A percentile compares a stretch with the other conserved stretches of the same genome.
Conservation (phyloP, 2,888 invertebrate genomes). For the Chrysodeixis includens region DNA sequence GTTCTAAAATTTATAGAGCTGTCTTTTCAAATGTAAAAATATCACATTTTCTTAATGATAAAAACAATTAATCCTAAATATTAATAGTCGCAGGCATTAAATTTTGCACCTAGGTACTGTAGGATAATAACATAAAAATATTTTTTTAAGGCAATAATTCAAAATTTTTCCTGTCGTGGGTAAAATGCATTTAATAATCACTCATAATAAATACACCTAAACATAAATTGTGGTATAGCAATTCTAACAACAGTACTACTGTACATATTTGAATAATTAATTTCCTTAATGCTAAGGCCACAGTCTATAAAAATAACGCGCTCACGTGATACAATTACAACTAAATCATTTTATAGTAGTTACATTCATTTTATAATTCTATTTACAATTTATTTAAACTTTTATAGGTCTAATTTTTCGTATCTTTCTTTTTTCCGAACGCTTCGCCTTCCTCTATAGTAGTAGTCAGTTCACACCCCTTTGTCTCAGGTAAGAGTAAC, state of each 20-base stretch:
- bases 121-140: too few species aligned
- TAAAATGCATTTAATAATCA: constrained; percentile 10
- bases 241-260: constrained; percentile 5
- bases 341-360: not conserved
- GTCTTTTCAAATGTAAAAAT: not conserved
- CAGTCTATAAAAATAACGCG: constrained; percentile 14
- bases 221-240: not conserved
- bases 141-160: not conserved
- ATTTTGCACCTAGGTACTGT: too few species aligned
- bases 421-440: constrained; percentile 71
- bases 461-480: constrained; percentile 93
- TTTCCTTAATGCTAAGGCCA: constrained; percentile 14
- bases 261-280: constrained; percentile 15
- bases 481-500: constrained; percentile 93
- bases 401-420: constrained; percentile 11
- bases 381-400: constrained; percentile 1
- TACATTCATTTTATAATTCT: not conserved
- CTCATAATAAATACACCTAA: not conserved
- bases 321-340: constrained; percentile 1
- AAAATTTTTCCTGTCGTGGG: constrained; percentile 7
- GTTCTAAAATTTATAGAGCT: not conserved
- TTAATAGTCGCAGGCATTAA: too few species aligned
- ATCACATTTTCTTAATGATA: not conserved
- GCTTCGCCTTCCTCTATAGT: constrained; percentile 94
- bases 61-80: not conserved